These are phyloP conservation scores for Heliocidaris tuberculata DNA, from an alignment of 35 echinoderm and acorn worm species.

Conservation along the genomic window DNA sequence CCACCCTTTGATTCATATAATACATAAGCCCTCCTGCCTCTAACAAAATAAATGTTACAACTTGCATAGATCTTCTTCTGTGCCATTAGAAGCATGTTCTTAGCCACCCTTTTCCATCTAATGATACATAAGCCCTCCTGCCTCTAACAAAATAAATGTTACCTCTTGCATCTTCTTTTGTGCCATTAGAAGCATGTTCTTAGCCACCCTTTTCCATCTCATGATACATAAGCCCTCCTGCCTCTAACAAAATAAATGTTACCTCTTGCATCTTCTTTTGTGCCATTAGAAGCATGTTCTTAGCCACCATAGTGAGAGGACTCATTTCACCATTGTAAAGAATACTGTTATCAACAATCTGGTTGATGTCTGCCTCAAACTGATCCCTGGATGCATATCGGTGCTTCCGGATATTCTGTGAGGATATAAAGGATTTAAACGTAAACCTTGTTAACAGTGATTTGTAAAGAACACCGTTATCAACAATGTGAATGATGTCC, in stretches of 20 bases:
- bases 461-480: neutral
- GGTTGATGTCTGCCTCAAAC: conserved; percentile 71
- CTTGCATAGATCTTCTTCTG: too few relatives aligned
- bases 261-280: conserved; percentile 88
- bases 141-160: too few relatives aligned
- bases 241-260: neutral
- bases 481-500: conserved; percentile 81
- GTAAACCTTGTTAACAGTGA: neutral
- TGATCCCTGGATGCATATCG: conserved; percentile 80
- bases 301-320: conserved; percentile 85
- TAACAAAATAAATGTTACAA: too few relatives aligned
- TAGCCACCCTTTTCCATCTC: too few relatives aligned
- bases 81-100: too few relatives aligned
- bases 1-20: too few relatives aligned
- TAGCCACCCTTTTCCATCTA: too few relatives aligned
- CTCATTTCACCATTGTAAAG: conserved; percentile 94
- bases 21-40: too few relatives aligned
- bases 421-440: neutral
- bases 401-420: conserved; percentile 70
- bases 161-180: too few relatives aligned
- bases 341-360: conserved; percentile 92
- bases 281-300: conserved; percentile 80
- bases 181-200: too few relatives aligned
- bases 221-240: too few relatives aligned
- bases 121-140: too few relatives aligned